Evolutionary conservation across 2,797 vertebrate species (phyloP).

Genomic region (Phylloscopus collybita): DNA sequence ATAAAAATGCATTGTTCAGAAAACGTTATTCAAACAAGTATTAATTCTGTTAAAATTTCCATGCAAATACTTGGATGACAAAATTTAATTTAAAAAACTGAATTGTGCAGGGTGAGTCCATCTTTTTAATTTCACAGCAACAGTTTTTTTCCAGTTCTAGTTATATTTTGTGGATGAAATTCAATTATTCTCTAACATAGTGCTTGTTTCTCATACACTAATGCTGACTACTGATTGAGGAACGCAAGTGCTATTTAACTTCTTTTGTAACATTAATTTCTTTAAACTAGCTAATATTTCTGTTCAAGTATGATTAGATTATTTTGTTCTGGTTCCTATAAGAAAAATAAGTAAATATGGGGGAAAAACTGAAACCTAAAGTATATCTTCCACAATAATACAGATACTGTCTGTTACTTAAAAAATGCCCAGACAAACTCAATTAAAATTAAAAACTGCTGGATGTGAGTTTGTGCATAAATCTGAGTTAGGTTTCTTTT

Average conservation of each 20-base stretch:
- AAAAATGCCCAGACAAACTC: neutral
- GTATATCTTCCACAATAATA: neutral
- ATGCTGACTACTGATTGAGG: neutral
- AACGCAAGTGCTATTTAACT: neutral
- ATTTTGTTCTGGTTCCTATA: neutral
- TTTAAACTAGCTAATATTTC: neutral
- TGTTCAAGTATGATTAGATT: neutral
- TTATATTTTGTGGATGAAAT: neutral
- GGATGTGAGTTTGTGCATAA: neutral
- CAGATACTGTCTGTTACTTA: neutral
- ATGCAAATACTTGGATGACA: neutral
- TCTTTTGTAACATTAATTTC: neutral
- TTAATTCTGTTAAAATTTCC: neutral
- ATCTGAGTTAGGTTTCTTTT: neutral
- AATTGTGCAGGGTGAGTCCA: neutral
- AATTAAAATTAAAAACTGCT: neutral
- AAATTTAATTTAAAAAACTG: constrained; percentile 1
- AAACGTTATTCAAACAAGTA: neutral
- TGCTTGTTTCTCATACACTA: neutral
- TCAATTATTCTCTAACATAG: neutral
- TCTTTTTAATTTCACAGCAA: constrained; percentile 7
- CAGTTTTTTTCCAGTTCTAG: neutral
- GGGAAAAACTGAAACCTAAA: neutral
- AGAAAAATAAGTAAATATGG: neutral
- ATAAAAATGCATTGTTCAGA: neutral